A percentile compares a stretch with the other conserved stretches of the same genome.
Conservation (phyloP, 2,797 vertebrate genomes). For the Fringilla coelebs region DNA sequence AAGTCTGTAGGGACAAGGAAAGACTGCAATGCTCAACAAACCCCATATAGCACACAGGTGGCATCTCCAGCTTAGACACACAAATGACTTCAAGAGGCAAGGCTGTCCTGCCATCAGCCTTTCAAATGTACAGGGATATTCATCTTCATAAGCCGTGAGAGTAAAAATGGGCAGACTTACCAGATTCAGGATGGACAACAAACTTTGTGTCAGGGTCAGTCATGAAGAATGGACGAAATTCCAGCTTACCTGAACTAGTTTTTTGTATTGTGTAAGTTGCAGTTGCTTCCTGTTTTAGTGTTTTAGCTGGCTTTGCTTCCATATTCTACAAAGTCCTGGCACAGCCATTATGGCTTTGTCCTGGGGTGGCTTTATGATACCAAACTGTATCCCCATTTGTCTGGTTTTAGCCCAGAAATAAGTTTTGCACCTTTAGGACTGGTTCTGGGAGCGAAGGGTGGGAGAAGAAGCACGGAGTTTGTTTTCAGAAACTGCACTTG, state of each 20-base stretch:
- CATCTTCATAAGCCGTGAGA: not conserved
- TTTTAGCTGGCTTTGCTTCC: not conserved
- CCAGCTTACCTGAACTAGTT: not conserved
- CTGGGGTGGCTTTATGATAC: not conserved
- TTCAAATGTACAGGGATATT: not conserved
- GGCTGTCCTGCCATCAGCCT: not conserved
- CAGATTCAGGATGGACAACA: not conserved
- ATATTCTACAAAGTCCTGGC: not conserved
- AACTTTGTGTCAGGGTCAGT: not conserved
- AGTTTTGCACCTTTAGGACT: not conserved
- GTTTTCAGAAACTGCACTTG: too few species aligned
- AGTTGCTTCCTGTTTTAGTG: not conserved
- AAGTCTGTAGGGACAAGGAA: not conserved
- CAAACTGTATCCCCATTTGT: not conserved
- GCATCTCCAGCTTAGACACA: not conserved
- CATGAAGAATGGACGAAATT: not conserved
- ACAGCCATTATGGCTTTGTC: not conserved
- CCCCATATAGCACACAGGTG: not conserved
- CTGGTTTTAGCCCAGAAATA: not conserved
- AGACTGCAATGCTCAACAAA: not conserved
- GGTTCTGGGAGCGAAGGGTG: accelerated
- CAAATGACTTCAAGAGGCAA: not conserved
- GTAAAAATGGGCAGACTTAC: not conserved
- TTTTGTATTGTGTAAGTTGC: not conserved
- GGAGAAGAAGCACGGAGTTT: too few species aligned